Conservation (phyloP, 2,797 vertebrate species). For the Carcharodon carcharias region DNA sequence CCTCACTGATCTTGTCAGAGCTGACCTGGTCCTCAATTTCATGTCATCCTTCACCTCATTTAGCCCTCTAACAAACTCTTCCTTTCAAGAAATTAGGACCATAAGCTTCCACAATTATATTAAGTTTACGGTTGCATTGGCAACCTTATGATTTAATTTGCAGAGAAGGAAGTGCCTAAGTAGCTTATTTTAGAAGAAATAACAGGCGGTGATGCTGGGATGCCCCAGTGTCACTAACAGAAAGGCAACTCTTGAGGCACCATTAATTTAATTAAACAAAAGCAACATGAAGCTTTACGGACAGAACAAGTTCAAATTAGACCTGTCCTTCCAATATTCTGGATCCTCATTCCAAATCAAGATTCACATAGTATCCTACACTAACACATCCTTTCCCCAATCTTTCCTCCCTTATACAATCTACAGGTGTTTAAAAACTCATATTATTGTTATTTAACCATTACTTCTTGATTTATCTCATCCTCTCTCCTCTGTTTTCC, state of each 20-base stretch:
- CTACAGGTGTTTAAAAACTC: background rate
- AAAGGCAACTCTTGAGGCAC: background rate
- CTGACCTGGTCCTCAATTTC: too few species aligned
- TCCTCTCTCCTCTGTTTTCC: background rate
- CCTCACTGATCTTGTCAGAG: too few species aligned
- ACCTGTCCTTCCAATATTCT: background rate
- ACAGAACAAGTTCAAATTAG: background rate
- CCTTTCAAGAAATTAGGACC: too few species aligned
- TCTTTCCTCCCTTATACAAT: background rate
- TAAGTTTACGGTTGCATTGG: background rate
- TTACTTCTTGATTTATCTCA: background rate
- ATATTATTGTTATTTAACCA: background rate
- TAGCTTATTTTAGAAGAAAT: background rate
- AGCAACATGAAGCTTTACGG: background rate
- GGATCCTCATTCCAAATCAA: background rate
- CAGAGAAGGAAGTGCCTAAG: background rate
- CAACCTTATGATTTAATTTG: background rate
- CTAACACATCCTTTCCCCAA: background rate
- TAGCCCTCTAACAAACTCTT: too few species aligned
- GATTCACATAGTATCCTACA: background rate
- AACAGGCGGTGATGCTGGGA: background rate
- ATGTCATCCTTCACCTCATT: too few species aligned
- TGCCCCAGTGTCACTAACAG: background rate
- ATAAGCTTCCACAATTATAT: background rate
- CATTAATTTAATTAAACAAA: background rate